phyloP scores from a whole-genome alignment of 2,888 invertebrate species.

The Scaptomyza caliginosa region DNA sequence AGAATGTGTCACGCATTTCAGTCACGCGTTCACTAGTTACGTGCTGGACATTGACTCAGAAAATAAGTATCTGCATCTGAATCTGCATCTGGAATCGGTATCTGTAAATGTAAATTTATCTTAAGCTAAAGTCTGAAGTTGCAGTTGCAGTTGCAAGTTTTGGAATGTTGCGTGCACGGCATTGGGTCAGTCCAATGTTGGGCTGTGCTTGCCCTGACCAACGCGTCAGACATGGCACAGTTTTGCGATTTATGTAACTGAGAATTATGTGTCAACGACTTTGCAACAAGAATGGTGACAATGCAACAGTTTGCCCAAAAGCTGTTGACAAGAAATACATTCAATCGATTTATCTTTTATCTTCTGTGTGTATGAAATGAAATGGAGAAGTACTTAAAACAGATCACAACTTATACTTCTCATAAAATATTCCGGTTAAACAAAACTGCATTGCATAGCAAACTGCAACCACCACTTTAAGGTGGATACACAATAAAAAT shows the following conservation, averaged over 20 bases:
- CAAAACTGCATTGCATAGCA: not conserved
- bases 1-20: conserved; percentile 67
- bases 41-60: conserved; percentile 37
- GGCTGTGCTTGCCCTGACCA: conserved; percentile 13
- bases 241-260: conserved; percentile 79
- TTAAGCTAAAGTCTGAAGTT: not conserved
- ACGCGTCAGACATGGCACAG: conserved; percentile 70
- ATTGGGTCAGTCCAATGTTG: conserved; percentile 37
- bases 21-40: conserved; percentile 61
- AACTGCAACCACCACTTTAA: not conserved
- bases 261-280: conserved; percentile 70
- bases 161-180: conserved; percentile 53
- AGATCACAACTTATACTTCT: not conserved
- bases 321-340: conserved; percentile 58
- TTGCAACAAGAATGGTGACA: conserved; percentile 58
- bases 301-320: conserved; percentile 58
- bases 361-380: no score
- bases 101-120: not conserved
- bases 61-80: conserved; percentile 19
- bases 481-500: conserved; percentile 25
- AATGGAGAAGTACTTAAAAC: no score
- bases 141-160: not conserved
- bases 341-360: no score
- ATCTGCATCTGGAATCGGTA: conserved; percentile 6
- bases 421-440: not conserved